Evolutionary conservation across 2,888 invertebrate species (phyloP).

Genomic region (Ochropleura leucogaster): DNA sequence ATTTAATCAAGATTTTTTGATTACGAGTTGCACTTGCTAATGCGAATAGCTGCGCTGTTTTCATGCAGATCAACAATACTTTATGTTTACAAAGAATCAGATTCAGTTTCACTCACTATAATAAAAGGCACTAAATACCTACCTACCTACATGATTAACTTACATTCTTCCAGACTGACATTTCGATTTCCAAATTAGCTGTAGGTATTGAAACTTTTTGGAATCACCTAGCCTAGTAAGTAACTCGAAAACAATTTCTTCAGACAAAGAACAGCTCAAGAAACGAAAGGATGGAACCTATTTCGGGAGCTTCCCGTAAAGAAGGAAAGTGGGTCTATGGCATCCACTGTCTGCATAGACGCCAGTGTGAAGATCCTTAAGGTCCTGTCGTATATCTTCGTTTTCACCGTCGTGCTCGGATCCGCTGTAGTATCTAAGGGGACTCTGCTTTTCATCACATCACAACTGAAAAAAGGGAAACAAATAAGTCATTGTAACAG

Average conservation of each 20-base stretch:
- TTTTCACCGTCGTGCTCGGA: conserved; percentile 92
- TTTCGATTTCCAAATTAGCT: conserved; percentile 10
- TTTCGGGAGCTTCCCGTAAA: conserved; percentile 94
- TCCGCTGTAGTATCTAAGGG: conserved; percentile 94
- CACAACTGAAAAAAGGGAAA: conserved; percentile 91
- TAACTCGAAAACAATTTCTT: conserved; percentile 36
- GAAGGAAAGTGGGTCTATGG: conserved; percentile 93
- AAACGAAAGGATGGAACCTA: conserved; percentile 94
- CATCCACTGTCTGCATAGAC: conserved; percentile 91
- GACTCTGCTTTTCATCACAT: conserved; percentile 93
- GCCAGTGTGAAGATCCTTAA: conserved; percentile 92
- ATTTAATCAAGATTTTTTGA: neutral
- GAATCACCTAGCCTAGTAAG: neutral
- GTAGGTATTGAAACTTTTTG: conserved; percentile 15
- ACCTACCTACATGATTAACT: neutral
- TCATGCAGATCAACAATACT: neutral
- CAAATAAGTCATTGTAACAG: conserved; percentile 91
- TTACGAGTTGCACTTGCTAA: neutral
- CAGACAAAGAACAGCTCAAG: conserved; percentile 89
- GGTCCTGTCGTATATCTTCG: conserved; percentile 92
- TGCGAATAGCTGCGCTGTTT: neutral
- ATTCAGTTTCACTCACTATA: neutral
- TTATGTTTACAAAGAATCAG: neutral
- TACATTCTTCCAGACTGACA: neutral
- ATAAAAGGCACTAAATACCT: neutral